Evolutionary conservation across 2,113 vertebrate genomes (phyloP).

Genomic region (Holacanthus passer): DNA sequence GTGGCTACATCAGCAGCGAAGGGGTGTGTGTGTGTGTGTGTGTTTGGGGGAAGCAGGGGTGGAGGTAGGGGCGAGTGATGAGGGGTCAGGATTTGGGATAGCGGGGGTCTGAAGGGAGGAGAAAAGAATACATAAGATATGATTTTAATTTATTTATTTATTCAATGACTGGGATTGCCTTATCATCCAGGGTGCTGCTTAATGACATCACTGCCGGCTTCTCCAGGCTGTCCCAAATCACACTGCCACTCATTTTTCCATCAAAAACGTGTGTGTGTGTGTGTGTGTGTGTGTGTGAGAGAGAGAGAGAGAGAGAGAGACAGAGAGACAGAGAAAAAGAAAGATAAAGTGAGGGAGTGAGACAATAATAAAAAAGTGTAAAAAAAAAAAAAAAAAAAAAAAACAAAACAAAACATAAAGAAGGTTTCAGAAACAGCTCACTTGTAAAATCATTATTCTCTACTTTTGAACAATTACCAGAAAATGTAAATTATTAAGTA

Average conservation of each 20-base stretch:
- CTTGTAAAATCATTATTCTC: not conserved
- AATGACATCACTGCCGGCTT: slow-evolving; percentile 83
- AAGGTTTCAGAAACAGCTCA: not conserved
- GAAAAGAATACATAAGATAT: slow-evolving; percentile 84
- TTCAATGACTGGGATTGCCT: slow-evolving; percentile 79
- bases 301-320: too few species aligned
- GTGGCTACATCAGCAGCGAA: slow-evolving; percentile 64
- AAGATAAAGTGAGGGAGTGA: slow-evolving; percentile 2
- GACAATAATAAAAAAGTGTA: slow-evolving; percentile 19
- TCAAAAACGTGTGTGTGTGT: slow-evolving; percentile 55
- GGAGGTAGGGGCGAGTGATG: slow-evolving; percentile 46
- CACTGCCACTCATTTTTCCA: slow-evolving; percentile 76
- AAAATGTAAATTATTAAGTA: not conserved
- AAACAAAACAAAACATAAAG: slow-evolving; percentile 1
- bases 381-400: not conserved
- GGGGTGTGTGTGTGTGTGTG: slow-evolving; percentile 59
- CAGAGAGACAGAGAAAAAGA: not conserved
- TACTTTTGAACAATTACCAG: not conserved
- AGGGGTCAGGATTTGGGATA: slow-evolving; percentile 80
- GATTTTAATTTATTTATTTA: slow-evolving; percentile 87
- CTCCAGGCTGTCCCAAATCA: slow-evolving; percentile 81
- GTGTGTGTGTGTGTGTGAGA: slow-evolving; percentile 31
- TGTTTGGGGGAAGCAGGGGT: slow-evolving; percentile 55
- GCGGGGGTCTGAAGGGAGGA: slow-evolving; percentile 74
- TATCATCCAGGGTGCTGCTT: slow-evolving; percentile 81